Conservation (phyloP, 2,113 vertebrate genomes). For the Haemorhous mexicanus region DNA sequence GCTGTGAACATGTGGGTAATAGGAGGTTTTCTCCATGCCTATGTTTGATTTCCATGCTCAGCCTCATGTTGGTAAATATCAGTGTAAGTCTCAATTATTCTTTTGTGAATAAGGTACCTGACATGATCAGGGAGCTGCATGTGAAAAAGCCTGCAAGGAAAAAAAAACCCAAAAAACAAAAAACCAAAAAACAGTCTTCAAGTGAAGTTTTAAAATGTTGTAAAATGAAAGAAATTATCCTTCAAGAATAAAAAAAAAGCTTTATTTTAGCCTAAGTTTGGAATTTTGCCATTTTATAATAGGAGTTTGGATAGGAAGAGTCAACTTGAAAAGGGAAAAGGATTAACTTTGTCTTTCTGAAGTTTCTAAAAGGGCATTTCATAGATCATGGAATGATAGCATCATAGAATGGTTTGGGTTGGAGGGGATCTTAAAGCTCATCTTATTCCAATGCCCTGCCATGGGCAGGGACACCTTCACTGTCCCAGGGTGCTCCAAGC, state of each 20-base stretch:
- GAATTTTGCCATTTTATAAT: background rate
- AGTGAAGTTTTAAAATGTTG: background rate
- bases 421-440: background rate
- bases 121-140: background rate
- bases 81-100: background rate
- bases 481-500: accelerated
- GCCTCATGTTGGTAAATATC: conserved; percentile 16
- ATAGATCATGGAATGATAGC: background rate
- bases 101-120: conserved; percentile 23
- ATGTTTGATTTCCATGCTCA: conserved; percentile 1
- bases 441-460: background rate
- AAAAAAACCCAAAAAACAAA: background rate
- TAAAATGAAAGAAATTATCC: background rate
- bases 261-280: background rate
- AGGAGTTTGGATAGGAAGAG: background rate
- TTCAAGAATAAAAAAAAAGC: background rate
- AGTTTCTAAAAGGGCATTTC: background rate
- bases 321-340: background rate
- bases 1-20: conserved; percentile 67
- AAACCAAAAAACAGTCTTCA: background rate
- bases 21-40: conserved; percentile 22
- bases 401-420: background rate
- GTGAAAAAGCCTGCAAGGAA: background rate
- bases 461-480: background rate
- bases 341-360: background rate